Evolutionary conservation across 92 coral and sea anemone genomes (phyloP), one percentile per base, ranked within the genome.

Genomic region (Epizoanthus rinbou): DNA sequence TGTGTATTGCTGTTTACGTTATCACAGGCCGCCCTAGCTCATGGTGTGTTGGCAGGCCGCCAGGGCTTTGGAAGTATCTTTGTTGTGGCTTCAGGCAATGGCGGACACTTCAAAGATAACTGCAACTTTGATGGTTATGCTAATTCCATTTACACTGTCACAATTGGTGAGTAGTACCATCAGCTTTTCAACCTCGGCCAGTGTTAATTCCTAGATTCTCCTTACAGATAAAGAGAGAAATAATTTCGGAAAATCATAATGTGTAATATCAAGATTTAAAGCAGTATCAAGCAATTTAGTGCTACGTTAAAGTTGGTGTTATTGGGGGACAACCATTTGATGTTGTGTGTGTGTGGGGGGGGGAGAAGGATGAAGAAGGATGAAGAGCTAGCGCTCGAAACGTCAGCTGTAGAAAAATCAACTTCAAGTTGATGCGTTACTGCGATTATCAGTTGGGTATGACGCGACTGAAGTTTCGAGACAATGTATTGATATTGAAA

Each of bases 81-180:
- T 84, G 97, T 96, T 9, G 98, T 94, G 57, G 99, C 99, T 50
- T 96, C 99, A 50, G 99, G 99, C 57, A 96, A 96, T 83, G 99
- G 99, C 28, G 99, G 99, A 16, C 96, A 94, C 78, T 94, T 94
- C 69, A 92, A 94, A 82, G 99, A 96, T 76, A 96, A 96, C 79
- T 96, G 99, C 56, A 96, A 96, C 90, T 96, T 91, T 89, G 99
- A 96, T 88, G 99, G 99, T 52, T 96, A 96, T 85, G 98, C 99
- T 3, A 96, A 96, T 85, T 94, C 98, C 10, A 96, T 96, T 33
- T 96, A 90, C 69, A 95, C 97, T 57, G 95, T 95, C 37, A 93
- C 98, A 33, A 94, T 94, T 82, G 96, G 98, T 94, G 25, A 85
- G 95, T 64, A 52, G 1, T 10, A 21, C 25, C 18, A 47, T 19